Base-by-base conservation (phyloP, 2,113 vertebrate species). In the Lonchura striata region DNA sequence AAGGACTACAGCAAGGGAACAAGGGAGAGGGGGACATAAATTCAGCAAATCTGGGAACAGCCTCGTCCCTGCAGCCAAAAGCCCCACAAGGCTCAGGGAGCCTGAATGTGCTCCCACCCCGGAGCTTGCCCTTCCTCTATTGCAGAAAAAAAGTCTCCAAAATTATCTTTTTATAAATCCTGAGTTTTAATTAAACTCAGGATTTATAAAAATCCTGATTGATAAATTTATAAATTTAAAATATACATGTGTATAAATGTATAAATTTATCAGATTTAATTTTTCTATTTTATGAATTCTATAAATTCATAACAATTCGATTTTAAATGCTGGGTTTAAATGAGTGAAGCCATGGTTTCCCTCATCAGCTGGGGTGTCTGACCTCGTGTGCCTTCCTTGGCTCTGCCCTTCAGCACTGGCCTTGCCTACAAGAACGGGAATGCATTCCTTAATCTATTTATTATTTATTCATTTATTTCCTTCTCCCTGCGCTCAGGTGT, bases 331-430 rank as follows among this genome's bases (percentile, higher is more conserved):
- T 50, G 41, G 41, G 41, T 41, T 41, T 41, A 41, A 41, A 41
- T 41, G 12, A 1, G 14, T 31, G 13, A 24, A 86, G 68, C 47
- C 8, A 1, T 7, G 28, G 11, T 46, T 37, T 59, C 57, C 21
- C 41, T 56, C 2, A n/a, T n/a, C n/a, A n/a, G n/a, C n/a, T 6
- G 3, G 39, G 17, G 42, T 14, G 22, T 30, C 42, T 21, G 35
- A 66, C 30, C 20, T 5, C 0, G 3, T 5, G 60, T 19, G 35
- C 4, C 31, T 57, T 28, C 46, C 6, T 18, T 54, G 49, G 13
- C 7, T 30, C 30, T 33, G 0, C 44, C 6, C 23, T 2, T 2
- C 53, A 39, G 28, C 57, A 11, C 2, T 12, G 9, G 5, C 7
- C 17, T 41, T 44, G 54, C 57, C 86, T 33, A 1, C 22, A n/a